These are phyloP conservation scores for Hydrophis major DNA, from an alignment of 2,797 vertebrate species.

Conservation along the genomic window DNA sequence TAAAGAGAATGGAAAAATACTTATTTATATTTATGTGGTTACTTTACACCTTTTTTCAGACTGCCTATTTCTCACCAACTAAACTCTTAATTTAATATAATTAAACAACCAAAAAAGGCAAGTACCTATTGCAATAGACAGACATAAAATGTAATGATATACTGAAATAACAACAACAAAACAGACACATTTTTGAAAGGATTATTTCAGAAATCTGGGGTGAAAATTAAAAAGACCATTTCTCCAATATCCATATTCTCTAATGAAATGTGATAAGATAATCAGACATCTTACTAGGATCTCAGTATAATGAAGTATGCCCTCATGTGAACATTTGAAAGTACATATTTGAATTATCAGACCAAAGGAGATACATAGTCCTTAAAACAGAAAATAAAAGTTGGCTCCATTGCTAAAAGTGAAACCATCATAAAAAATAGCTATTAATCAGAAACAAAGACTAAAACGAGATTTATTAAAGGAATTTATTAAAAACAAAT, in stretches of 20 bases:
- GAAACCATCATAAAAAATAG: neutral
- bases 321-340: neutral
- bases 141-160: neutral
- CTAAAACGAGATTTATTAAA: neutral
- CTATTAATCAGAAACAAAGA: neutral
- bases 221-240: neutral
- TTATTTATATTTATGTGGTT: neutral
- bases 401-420: neutral
- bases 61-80: neutral
- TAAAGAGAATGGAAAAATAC: conserved; percentile 34
- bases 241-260: neutral
- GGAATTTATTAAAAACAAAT: neutral
- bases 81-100: neutral
- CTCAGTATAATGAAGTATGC: neutral
- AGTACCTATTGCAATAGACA: neutral
- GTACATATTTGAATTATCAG: neutral
- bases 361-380: neutral
- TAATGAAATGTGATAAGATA: neutral
- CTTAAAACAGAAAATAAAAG: neutral
- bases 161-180: neutral
- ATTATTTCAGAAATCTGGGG: neutral
- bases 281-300: neutral
- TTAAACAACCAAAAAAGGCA: neutral
- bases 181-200: neutral
- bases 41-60: neutral